Evolutionary conservation across 2,113 vertebrate genomes (phyloP), one percentile per base, ranked within the genome.

Genomic region (Peromyscus polionotus): DNA sequence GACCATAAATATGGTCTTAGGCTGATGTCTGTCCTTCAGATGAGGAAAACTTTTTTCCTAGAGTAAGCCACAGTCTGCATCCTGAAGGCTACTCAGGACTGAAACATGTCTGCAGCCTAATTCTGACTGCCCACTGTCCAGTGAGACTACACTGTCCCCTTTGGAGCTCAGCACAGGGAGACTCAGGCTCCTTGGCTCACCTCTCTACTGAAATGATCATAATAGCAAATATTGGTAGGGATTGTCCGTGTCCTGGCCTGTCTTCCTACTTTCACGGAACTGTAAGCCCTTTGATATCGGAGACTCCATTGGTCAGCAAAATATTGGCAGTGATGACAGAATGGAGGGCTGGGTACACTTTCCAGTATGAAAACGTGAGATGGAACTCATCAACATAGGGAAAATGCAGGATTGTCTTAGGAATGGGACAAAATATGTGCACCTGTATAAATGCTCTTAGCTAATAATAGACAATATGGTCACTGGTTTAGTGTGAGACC

Each of bases 291-390:
- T 93, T 83, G 33, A 91, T 14, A 36, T 8, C 39, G 51, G 45
- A 88, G 26, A 75, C 31, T 86, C 1, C 28, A 42, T 19, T 39
- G 17, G 14, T n/a, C 26, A 73, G 91, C 36, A 42, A 61, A 77
- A 12, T 13, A 0, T 17, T n/a, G 36, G 1, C 4, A 3, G 31
- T 67, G 59, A 20, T 68, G 51, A 2, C 20, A 4, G 42, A 12
- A 1, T 4, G 0, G 14, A 0, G 1, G 0, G 2, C 17, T 9
- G 5, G 31, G 14, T 7, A n/a, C 20, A 26, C n/a, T 63, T 70
- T 57, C 24, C 1, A 19, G 33, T 20, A 54, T 20, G 90, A 51
- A 96, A 90, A 77, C 0, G 0, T 79, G 59, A 45, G 48, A 26
- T 22, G 3, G 9, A 84, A 89, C 80, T 48, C 75, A 33, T 16